Evolutionary conservation across 1,140 invertebrate genomes (phyloP).

Genomic region (Chrysopa pallens): DNA sequence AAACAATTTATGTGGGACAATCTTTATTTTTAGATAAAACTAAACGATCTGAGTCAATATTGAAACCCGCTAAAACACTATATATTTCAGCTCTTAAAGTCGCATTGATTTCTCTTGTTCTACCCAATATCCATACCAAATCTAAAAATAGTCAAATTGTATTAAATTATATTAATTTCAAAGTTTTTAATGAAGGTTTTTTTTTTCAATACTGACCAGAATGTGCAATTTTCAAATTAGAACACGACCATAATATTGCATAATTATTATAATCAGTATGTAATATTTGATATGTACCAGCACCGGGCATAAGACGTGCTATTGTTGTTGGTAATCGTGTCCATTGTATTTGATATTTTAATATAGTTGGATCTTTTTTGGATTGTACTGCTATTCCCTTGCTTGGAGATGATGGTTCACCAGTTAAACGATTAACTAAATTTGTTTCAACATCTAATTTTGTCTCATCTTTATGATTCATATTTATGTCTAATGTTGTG

Average conservation of each 20-base stretch:
- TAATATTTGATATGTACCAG: slow-evolving; percentile 45
- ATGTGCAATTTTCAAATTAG: slow-evolving; percentile 35
- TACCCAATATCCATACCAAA: slow-evolving; percentile 42
- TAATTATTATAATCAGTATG: slow-evolving; percentile 51
- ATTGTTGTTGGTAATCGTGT: slow-evolving; percentile 37
- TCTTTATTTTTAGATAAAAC: slow-evolving; percentile 41
- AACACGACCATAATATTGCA: slow-evolving; percentile 52
- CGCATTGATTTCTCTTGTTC: slow-evolving; percentile 33
- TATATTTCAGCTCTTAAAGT: slow-evolving; percentile 36
- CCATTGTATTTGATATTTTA: slow-evolving; percentile 35
- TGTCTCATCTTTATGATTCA: slow-evolving; percentile 27
- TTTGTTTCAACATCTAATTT: slow-evolving; percentile 10
- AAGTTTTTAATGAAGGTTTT: no score
- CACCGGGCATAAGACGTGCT: slow-evolving; percentile 41
- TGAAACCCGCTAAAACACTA: slow-evolving; percentile 28
- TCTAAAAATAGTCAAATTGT: slow-evolving; percentile 26
- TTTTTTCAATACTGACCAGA: slow-evolving; percentile 29
- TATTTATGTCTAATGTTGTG: slow-evolving; percentile 34
- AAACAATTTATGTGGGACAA: slow-evolving; percentile 21
- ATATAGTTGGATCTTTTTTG: slow-evolving; percentile 25
- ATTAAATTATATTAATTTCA: no score
- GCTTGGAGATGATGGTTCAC: slow-evolving; percentile 20
- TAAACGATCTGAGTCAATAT: slow-evolving; percentile 39
- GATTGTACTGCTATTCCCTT: slow-evolving; percentile 29
- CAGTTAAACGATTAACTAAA: slow-evolving; percentile 15